These are phyloP conservation scores for Catalaphyllia jardinei DNA, from an alignment of 64 coral and sea anemone species.

Conservation along the genomic window DNA sequence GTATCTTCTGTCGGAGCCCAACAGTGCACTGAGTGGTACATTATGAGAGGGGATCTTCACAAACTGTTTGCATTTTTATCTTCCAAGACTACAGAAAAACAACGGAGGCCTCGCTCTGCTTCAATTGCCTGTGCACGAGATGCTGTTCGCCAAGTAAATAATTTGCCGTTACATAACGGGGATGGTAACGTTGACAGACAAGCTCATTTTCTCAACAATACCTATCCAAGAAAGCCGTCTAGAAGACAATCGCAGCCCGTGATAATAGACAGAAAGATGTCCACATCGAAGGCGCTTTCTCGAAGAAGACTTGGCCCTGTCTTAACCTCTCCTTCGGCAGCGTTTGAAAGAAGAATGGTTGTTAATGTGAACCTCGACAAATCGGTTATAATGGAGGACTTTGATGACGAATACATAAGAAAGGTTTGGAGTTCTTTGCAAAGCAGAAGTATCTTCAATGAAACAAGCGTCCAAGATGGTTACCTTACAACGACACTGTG, in stretches of 20 bases:
- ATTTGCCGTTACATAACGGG: background rate
- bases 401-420: background rate
- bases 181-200: background rate
- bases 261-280: background rate
- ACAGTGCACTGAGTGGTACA: background rate
- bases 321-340: background rate
- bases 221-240: background rate
- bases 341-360: background rate
- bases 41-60: background rate
- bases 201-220: background rate
- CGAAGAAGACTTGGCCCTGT: background rate
- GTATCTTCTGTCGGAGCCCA: background rate
- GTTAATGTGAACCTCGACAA: background rate
- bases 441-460: background rate
- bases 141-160: background rate
- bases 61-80: constrained; percentile 16
- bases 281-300: background rate
- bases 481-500: constrained; percentile 62
- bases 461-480: constrained; percentile 48
- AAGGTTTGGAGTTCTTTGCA: background rate
- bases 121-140: constrained; percentile 1
- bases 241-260: background rate
- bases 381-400: background rate
- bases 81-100: background rate
- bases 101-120: background rate